These are phyloP conservation scores for Heloderma charlesbogerti DNA, from an alignment of 2,113 vertebrate genomes.

Conservation along the genomic window DNA sequence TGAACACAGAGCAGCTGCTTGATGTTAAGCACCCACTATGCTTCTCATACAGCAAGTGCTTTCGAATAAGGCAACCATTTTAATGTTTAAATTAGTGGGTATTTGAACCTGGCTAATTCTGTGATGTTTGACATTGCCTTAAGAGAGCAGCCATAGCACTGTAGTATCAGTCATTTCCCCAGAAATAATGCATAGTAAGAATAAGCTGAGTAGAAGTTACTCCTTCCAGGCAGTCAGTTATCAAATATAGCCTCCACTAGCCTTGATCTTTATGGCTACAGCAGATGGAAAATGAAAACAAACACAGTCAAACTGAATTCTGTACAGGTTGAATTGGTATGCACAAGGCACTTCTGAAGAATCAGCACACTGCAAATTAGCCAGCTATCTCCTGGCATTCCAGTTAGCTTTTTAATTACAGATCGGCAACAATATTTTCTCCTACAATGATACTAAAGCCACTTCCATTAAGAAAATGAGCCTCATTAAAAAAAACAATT, in stretches of 20 bases:
- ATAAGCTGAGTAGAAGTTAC: constrained; percentile 25
- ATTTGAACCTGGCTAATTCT: background rate
- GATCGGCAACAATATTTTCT: constrained; percentile 9
- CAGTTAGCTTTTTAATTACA: constrained; percentile 53
- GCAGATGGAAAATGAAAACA: constrained; percentile 10
- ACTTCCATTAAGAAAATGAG: constrained; percentile 35
- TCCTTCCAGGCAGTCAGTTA: constrained; percentile 6
- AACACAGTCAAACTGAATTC: background rate
- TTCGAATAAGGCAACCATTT: background rate
- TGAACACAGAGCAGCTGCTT: background rate
- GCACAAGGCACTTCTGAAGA: constrained; percentile 31
- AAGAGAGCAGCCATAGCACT: constrained; percentile 19
- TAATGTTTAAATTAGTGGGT: background rate
- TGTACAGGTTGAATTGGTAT: constrained; percentile 1
- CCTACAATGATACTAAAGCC: constrained; percentile 24
- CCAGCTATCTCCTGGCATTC: background rate
- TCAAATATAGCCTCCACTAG: constrained; percentile 16
- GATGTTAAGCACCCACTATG: background rate
- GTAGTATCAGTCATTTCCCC: background rate
- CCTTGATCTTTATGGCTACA: background rate
- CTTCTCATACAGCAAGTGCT: background rate
- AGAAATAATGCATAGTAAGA: constrained; percentile 28
- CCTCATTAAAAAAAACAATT: constrained; percentile 39
- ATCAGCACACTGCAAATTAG: constrained; percentile 34
- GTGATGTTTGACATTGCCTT: constrained; percentile 2